A percentile compares a stretch with the other conserved stretches of the same genome.
These are phyloP conservation scores for Stenodema calcarata DNA, from an alignment of 2,888 invertebrate genomes.

Conservation along the genomic window DNA sequence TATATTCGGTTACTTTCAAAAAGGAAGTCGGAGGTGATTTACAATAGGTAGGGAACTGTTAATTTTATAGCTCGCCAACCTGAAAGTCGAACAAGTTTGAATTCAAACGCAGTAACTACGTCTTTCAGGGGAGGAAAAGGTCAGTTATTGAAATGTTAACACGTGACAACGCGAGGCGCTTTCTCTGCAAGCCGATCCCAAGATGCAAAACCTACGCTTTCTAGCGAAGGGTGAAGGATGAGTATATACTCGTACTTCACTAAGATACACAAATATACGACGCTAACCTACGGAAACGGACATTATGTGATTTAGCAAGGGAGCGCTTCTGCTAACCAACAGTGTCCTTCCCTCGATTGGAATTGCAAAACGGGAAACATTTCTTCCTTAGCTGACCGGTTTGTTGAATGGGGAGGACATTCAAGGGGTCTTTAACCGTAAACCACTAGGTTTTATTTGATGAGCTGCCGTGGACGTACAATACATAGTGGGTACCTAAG, in stretches of 20 bases:
- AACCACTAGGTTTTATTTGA: constrained; percentile 1
- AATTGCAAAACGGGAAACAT: constrained; percentile 34
- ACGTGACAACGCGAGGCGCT: constrained; percentile 38
- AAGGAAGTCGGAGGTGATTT: too few species aligned
- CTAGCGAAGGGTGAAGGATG: constrained; percentile 31
- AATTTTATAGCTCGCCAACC: too few species aligned
- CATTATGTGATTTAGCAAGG: constrained; percentile 9
- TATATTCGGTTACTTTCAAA: too few species aligned
- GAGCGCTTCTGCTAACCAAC: background rate
- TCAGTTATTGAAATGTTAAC: constrained; percentile 44
- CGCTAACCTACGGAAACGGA: background rate
- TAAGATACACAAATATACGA: constrained; percentile 12
- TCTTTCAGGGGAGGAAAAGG: constrained; percentile 4
- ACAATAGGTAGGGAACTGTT: too few species aligned
- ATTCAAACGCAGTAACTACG: background rate
- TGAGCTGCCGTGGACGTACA: background rate
- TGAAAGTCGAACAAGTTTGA: too few species aligned
- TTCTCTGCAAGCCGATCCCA: constrained; percentile 17
- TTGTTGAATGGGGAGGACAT: background rate
- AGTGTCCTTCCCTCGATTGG: constrained; percentile 26
- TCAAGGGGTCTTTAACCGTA: background rate
- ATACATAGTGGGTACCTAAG: background rate
- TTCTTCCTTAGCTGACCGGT: background rate
- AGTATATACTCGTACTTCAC: constrained; percentile 15
- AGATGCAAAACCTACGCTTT: constrained; percentile 42